Conservation (phyloP, 2,797 vertebrate species). For the Anguilla pacifica region DNA sequence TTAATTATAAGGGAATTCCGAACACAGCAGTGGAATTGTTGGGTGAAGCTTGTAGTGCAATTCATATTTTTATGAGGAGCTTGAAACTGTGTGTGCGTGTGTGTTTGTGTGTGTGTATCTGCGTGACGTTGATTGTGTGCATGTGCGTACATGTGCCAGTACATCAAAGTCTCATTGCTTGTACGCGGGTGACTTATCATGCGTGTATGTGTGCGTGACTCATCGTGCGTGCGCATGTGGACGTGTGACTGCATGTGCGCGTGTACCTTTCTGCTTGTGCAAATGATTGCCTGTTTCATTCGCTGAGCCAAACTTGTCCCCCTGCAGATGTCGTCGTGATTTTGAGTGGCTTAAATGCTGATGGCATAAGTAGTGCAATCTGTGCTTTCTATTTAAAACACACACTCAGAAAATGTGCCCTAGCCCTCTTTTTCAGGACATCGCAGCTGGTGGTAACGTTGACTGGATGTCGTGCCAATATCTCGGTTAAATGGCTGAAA, state of each 20-base stretch:
- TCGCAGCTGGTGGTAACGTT: neutral
- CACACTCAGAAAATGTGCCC: neutral
- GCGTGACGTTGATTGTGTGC: neutral
- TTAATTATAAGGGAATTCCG: neutral
- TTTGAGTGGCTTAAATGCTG: conserved; percentile 3
- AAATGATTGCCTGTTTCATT: neutral
- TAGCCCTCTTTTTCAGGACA: neutral
- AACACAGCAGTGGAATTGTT: neutral
- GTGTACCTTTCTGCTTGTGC: neutral
- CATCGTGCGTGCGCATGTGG: neutral
- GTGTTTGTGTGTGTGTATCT: neutral
- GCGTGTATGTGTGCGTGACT: neutral
- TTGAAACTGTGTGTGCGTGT: neutral
- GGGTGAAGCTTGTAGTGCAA: neutral
- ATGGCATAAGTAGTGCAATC: conserved; percentile 1
- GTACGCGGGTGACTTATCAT: neutral
- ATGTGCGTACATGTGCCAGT: neutral
- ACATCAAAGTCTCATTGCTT: neutral
- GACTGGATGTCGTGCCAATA: neutral
- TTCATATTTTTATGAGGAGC: neutral
- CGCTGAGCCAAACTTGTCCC: neutral
- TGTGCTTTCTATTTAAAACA: conserved; percentile 18
- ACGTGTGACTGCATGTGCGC: neutral
- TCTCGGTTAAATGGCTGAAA: neutral
- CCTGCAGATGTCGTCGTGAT: neutral